Percentiles rank a stretch among this genome's conserved stretches.
Conservation (phyloP, 2,113 vertebrate species). For the Cromileptes altivelis region DNA sequence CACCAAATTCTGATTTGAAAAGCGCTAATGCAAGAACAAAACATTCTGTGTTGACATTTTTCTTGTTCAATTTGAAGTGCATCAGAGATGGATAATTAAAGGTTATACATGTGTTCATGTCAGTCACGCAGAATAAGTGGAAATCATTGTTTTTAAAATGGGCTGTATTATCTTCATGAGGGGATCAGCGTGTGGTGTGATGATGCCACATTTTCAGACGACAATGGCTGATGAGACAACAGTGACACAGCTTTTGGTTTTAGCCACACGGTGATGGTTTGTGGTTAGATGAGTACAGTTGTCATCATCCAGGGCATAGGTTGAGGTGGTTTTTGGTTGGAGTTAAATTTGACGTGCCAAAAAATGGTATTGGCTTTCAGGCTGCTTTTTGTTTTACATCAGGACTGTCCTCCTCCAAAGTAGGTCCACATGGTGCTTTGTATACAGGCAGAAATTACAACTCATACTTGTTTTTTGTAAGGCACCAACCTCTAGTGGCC, state of each 20-base stretch:
- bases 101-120: background rate
- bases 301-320: background rate
- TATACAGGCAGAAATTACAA: too few relatives aligned
- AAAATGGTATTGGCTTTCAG: background rate
- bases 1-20: background rate
- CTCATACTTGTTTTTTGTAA: too few relatives aligned
- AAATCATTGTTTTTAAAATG: background rate
- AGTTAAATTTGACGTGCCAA: background rate
- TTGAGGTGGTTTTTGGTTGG: constrained; percentile 6
- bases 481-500: too few relatives aligned
- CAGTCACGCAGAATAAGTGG: background rate
- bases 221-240: constrained; percentile 17
- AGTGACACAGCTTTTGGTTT: constrained; percentile 14
- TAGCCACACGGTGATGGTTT: background rate
- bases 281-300: background rate
- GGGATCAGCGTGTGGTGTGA: background rate
- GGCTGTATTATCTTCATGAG: background rate
- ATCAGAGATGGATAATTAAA: background rate
- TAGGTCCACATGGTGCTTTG: too few relatives aligned
- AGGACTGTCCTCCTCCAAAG: background rate
- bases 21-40: background rate
- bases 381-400: background rate
- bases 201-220: background rate
- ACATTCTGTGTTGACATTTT: background rate
- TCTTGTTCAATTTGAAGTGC: background rate